These are phyloP conservation scores for Sturnus vulgaris DNA, from an alignment of 2,113 vertebrate species.

Conservation along the genomic window DNA sequence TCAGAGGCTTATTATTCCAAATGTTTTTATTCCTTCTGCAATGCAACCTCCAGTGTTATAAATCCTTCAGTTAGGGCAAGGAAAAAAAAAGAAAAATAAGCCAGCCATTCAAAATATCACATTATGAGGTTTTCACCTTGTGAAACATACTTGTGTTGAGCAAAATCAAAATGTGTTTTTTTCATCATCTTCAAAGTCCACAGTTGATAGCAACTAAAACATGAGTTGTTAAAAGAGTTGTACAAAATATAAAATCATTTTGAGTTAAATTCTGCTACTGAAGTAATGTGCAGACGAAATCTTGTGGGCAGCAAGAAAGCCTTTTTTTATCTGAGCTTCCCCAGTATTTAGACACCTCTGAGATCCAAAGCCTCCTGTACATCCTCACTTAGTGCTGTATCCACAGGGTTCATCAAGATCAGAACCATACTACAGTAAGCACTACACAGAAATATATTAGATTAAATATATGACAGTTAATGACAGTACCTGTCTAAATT, in stretches of 20 bases:
- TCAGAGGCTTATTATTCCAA: conserved; percentile 49
- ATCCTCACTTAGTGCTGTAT: background rate
- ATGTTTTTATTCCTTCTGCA: conserved; percentile 40
- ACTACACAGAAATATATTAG: background rate
- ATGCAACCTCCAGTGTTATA: background rate
- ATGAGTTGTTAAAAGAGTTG: background rate
- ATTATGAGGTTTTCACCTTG: background rate
- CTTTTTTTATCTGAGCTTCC: background rate
- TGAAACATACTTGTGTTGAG: background rate
- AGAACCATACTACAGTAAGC: background rate
- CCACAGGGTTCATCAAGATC: background rate
- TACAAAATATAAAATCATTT: background rate
- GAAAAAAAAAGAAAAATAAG: background rate
- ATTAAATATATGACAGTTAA: background rate
- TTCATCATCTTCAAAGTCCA: background rate
- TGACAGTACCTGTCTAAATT: background rate
- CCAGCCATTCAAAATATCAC: background rate
- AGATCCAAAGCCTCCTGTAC: background rate
- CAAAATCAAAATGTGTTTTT: background rate
- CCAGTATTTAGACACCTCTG: background rate
- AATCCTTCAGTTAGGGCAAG: background rate
- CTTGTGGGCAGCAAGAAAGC: background rate
- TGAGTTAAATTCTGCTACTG: background rate
- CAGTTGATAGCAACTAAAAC: background rate
- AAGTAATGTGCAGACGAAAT: background rate